Percentiles rank a stretch among this genome's conserved stretches.
Evolutionary conservation across 2,888 invertebrate genomes (phyloP).

Genomic region (Agrypnus murinus): DNA sequence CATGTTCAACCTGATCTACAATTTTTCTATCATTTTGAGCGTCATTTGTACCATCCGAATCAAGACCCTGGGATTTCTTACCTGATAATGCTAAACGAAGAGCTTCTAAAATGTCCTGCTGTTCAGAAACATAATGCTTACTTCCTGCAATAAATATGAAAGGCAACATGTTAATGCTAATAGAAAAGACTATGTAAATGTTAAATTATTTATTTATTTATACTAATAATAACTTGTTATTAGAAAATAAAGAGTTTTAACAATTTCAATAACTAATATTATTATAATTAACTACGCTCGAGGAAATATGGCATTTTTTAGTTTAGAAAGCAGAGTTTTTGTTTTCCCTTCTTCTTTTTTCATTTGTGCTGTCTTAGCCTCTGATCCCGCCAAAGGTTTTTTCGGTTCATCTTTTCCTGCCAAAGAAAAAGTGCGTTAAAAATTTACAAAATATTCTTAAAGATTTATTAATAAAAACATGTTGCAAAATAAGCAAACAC

Average conservation of each 20-base stretch:
- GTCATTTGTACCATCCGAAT: conserved; percentile 38
- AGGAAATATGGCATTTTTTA: conserved; percentile 78
- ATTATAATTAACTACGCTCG: conserved; percentile 60
- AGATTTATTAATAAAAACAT: neutral
- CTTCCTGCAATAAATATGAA: conserved; percentile 74
- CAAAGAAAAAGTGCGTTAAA: conserved; percentile 69
- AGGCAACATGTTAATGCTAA: conserved; percentile 38
- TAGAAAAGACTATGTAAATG: conserved; percentile 38
- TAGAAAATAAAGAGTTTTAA: conserved; percentile 40
- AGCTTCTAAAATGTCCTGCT: conserved; percentile 76
- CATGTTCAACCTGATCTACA: conserved; percentile 49
- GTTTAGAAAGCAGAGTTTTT: conserved; percentile 74
- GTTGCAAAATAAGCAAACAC: conserved; percentile 12
- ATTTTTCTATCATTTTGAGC: conserved; percentile 50
- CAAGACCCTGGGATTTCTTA: conserved; percentile 61
- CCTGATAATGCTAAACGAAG: conserved; percentile 76
- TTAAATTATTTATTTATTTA: conserved; percentile 48
- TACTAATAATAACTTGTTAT: conserved; percentile 38
- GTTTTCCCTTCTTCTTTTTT: conserved; percentile 69
- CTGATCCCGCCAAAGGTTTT: conserved; percentile 72
- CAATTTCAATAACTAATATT: conserved; percentile 13
- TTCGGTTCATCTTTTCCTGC: conserved; percentile 69
- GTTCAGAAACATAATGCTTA: conserved; percentile 77
- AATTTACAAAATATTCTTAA: conserved; percentile 11
- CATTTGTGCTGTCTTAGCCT: conserved; percentile 72